Percentiles rank a stretch among this genome's conserved stretches.
phyloP scores from a whole-genome alignment of 2,888 invertebrate species.

The Hydraecia micacea region DNA sequence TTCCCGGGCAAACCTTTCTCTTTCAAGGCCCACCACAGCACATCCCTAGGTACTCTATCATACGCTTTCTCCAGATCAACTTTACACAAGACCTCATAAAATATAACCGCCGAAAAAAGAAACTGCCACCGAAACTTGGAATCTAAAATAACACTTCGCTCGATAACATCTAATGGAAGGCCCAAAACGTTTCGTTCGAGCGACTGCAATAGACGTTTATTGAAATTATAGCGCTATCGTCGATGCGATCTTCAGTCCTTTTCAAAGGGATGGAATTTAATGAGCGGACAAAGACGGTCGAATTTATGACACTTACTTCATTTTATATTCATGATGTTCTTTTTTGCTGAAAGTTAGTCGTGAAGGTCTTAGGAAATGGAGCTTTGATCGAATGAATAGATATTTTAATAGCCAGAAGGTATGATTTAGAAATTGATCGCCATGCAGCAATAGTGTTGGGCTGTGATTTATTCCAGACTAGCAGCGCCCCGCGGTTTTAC shows the following conservation, averaged over 20 bases:
- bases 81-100: slow-evolving; percentile 13
- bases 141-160: slow-evolving; percentile 59
- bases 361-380: not conserved
- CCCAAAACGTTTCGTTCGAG: slow-evolving; percentile 38
- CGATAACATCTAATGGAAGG: slow-evolving; percentile 63
- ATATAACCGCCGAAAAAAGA: slow-evolving; percentile 31
- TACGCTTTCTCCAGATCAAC: no score
- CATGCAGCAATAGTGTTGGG: not conserved
- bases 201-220: slow-evolving; percentile 80
- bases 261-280: slow-evolving; percentile 74
- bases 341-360: slow-evolving; percentile 19
- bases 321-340: slow-evolving; percentile 51
- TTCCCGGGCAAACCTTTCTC: no score
- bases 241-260: slow-evolving; percentile 76
- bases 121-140: slow-evolving; percentile 29
- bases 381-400: not conserved
- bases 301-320: slow-evolving; percentile 63
- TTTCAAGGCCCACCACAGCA: no score
- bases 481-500: no score
- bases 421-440: not conserved
- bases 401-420: not conserved
- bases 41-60: no score
- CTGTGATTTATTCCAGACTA: not conserved
- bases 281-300: slow-evolving; percentile 65
- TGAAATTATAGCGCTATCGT: slow-evolving; percentile 82